Base-by-base conservation (phyloP, 2,797 vertebrate species). In the Bovichtus variegatus region DNA sequence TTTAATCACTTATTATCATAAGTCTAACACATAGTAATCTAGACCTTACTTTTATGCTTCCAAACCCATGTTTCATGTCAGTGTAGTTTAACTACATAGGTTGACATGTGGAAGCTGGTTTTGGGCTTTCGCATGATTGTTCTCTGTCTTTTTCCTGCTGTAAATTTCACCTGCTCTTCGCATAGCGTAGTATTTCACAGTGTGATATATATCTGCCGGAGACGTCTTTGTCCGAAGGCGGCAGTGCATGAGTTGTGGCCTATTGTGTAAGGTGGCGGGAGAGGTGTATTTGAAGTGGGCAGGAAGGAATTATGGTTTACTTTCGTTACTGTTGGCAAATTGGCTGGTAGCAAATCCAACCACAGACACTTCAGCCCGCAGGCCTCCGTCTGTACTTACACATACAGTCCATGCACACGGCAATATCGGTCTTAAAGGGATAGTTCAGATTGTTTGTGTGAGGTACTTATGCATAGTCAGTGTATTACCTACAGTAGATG, bases 211-310 rank as follows among this genome's bases (percentile, higher is more conserved):
- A 82, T 81, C 75, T 69, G 66, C 54, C 67, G 41, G 51, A 59
- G 80, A 53, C 54, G 16, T 71, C 59, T 73, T 80, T 70, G 79
- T 74, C 41, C 2, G 1, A 63, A 53, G 72, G 73, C 15, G 3
- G n/a, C 72, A n/a, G 76, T 19, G 81, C 67, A 23, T 80, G 81
- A 86, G 76, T 74, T 62, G 77, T 46, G 5, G 64, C 15, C 74
- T 63, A 69, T 89, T 86, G 74, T 87, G 50, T 57, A 44, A 74
- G 66, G 47, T 59, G 49, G 58, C 62, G 62, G 55, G 73, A 78
- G 71, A 75, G 31, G 34, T 57, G 75, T 27, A 70, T 89, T 74
- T 83, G 65, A 85, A 68, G 71, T 81, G 76, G 71, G 49, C 55
- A 40, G 29, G 23, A n/a, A 81, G 70, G 82, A 81, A 73, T 50